Conservation (phyloP, 2,113 vertebrate species). For the Cricetomys ansorgei region DNA sequence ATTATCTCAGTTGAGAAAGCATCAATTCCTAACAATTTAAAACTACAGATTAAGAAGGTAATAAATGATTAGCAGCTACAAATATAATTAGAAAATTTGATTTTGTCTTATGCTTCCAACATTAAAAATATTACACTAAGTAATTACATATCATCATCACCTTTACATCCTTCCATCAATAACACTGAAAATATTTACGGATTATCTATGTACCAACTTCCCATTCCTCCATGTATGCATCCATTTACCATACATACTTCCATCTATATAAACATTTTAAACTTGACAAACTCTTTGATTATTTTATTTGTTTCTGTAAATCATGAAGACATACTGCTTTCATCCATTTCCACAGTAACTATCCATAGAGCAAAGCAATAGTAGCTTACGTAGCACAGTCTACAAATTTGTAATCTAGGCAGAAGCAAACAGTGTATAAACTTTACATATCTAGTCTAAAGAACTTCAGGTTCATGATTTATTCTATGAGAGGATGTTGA, state of each 20-base stretch:
- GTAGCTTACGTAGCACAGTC: not conserved
- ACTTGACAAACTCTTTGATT: not conserved
- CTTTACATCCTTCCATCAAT: not conserved
- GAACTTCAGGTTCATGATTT: conserved; percentile 25
- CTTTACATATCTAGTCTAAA: conserved; percentile 11
- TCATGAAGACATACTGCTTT: not conserved
- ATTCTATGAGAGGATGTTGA: conserved; percentile 57
- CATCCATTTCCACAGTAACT: not conserved
- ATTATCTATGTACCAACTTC: not conserved
- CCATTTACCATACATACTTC: not conserved
- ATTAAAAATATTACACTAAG: not conserved
- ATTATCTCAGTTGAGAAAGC: not conserved
- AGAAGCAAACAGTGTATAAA: conserved; percentile 23
- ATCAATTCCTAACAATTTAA: not conserved
- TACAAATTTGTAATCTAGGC: conserved; percentile 31
- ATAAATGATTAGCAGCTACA: not conserved
- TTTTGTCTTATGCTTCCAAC: not conserved
- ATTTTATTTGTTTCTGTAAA: not conserved
- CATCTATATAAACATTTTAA: not conserved
- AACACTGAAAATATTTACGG: not conserved
- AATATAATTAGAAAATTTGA: not conserved
- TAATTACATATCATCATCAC: not conserved
- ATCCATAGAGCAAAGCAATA: not conserved
- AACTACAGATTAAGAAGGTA: not conserved
- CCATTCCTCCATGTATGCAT: not conserved